Conservation (phyloP, 2,113 vertebrate genomes). For the Strix uralensis region DNA sequence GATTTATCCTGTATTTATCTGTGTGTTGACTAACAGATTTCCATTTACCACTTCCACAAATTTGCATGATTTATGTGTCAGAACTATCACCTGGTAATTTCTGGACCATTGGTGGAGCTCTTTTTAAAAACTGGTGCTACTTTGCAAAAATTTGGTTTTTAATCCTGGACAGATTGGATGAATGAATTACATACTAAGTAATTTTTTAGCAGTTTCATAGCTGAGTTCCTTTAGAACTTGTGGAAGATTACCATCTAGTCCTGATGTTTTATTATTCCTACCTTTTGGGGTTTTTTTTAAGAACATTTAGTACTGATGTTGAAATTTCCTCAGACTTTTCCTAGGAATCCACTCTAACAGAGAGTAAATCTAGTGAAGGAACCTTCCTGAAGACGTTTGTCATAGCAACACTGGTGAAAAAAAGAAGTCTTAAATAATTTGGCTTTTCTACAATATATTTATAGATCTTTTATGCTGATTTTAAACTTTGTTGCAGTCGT, state of each 20-base stretch:
- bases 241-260: not conserved
- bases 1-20: not conserved
- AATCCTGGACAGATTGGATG: not conserved
- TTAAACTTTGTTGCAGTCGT: not conserved
- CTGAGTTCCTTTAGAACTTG: not conserved
- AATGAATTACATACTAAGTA: not conserved
- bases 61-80: not conserved
- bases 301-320: not conserved
- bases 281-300: accelerated
- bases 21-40: not conserved
- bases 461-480: not conserved
- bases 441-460: not conserved
- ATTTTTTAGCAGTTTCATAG: not conserved
- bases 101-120: not conserved
- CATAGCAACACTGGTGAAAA: accelerated
- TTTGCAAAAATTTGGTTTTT: not conserved
- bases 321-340: not conserved
- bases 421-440: not conserved
- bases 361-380: not conserved
- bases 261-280: not conserved
- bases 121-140: not conserved
- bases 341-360: not conserved
- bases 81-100: not conserved
- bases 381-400: not conserved
- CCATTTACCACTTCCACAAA: not conserved